Percentiles rank a stretch among this genome's conserved stretches.
Evolutionary conservation across 2,797 vertebrate species (phyloP).

Genomic region (Acrocephalus scirpaceus): DNA sequence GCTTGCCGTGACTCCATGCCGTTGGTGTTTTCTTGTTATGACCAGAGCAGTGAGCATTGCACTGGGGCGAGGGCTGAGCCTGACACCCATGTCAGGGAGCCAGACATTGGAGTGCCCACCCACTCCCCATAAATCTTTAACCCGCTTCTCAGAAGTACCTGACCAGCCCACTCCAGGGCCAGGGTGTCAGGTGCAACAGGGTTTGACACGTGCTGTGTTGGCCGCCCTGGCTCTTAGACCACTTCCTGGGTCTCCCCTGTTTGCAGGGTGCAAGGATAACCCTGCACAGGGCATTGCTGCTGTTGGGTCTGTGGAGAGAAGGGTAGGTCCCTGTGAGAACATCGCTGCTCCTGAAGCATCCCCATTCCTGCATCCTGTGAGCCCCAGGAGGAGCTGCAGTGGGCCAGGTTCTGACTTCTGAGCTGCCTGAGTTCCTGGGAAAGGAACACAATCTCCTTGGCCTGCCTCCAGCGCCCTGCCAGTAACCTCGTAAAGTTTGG

Average conservation of each 20-base stretch:
- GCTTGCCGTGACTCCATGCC: accelerated
- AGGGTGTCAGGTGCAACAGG: background rate
- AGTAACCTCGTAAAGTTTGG: background rate
- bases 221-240: accelerated
- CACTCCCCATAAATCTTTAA: background rate
- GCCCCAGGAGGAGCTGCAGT: background rate
- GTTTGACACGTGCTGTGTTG: background rate
- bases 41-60: accelerated
- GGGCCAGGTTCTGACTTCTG: background rate
- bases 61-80: accelerated
- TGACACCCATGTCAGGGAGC: background rate
- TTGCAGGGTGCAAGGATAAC: background rate
- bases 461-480: background rate
- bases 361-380: background rate
- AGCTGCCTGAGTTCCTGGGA: background rate
- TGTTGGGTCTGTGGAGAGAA: background rate
- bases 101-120: background rate
- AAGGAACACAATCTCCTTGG: constrained; percentile 7
- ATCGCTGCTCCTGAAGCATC: background rate
- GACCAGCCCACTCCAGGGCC: background rate
- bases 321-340: background rate
- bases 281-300: background rate
- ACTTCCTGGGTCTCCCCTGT: background rate
- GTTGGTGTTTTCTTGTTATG: background rate
- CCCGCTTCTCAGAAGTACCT: background rate